phyloP scores from a whole-genome alignment of 2,888 invertebrate species.

The Petrolisthes manimaculis region DNA sequence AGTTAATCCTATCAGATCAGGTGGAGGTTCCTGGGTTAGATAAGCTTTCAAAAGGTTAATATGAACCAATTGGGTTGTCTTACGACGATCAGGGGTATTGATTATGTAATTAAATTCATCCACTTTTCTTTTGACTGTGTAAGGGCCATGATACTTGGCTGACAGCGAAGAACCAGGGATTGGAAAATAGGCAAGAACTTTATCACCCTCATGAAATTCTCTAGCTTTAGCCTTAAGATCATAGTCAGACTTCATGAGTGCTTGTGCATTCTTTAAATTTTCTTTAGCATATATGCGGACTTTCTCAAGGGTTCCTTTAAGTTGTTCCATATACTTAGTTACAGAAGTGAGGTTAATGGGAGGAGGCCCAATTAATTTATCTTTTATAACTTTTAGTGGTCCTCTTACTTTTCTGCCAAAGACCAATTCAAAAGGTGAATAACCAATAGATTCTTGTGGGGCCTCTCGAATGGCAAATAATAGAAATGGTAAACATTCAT shows the following conservation, averaged over 20 bases:
- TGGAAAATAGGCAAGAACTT: conserved; percentile 16
- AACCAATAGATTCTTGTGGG: conserved; percentile 22
- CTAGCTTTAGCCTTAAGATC: background rate
- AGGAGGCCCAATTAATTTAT: background rate
- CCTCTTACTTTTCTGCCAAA: conserved; percentile 21
- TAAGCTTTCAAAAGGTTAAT: background rate
- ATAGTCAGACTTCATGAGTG: background rate
- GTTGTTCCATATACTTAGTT: no score
- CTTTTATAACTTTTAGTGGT: conserved; percentile 7
- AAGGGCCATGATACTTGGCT: background rate
- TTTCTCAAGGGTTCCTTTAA: no score
- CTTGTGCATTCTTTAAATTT: background rate
- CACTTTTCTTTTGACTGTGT: background rate
- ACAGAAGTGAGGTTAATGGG: no score
- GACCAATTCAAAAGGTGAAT: conserved; percentile 5
- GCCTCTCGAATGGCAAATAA: conserved; percentile 21
- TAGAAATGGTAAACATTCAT: background rate
- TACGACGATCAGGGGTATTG: conserved; percentile 1
- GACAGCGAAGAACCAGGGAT: conserved; percentile 6
- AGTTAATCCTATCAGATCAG: background rate
- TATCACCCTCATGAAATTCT: conserved; percentile 15
- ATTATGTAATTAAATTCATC: conserved; percentile 10
- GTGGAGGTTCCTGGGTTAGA: background rate
- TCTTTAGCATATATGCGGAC: no score
- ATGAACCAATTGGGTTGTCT: conserved; percentile 2